Conservation (phyloP, 2,797 vertebrate species). For the Brotula barbata region DNA sequence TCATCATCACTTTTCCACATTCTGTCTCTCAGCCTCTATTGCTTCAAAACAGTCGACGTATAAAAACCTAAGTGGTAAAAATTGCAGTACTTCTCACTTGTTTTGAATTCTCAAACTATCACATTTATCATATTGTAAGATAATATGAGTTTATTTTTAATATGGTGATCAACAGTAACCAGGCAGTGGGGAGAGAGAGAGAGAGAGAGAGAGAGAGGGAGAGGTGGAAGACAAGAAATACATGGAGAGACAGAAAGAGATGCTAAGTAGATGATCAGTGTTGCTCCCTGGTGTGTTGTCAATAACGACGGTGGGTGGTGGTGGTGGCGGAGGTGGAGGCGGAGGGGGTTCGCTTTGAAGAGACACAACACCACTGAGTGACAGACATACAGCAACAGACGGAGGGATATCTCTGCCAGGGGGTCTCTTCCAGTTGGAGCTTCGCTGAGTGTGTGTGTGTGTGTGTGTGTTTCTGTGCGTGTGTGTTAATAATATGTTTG, state of each 20-base stretch:
- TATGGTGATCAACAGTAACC: conserved; percentile 18
- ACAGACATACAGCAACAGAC: conserved; percentile 50
- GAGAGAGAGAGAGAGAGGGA: neutral
- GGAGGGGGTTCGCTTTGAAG: conserved; percentile 42
- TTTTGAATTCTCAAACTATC: too few relatives aligned
- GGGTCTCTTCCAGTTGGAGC: conserved; percentile 49
- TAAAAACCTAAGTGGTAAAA: too few relatives aligned
- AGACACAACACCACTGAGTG: conserved; percentile 51
- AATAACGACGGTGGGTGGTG: conserved; percentile 9
- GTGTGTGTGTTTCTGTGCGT: conserved; percentile 4
- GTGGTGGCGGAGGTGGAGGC: neutral
- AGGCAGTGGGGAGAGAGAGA: neutral
- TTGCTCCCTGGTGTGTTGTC: conserved; percentile 34
- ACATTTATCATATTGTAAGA: too few relatives aligned
- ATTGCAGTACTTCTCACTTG: too few relatives aligned
- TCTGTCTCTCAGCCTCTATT: too few relatives aligned
- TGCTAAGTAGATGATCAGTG: conserved; percentile 37
- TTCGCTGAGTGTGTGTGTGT: conserved; percentile 11
- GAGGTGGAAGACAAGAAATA: too few relatives aligned
- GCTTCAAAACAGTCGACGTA: too few relatives aligned
- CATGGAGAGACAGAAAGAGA: neutral
- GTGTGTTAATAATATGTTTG: neutral
- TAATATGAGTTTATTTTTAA: too few relatives aligned
- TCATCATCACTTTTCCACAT: too few relatives aligned
- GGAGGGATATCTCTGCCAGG: conserved; percentile 38